Percentiles rank a stretch among this genome's conserved stretches.
These are phyloP conservation scores for Diarsia brunnea DNA, from an alignment of 2,888 invertebrate genomes.

Conservation along the genomic window DNA sequence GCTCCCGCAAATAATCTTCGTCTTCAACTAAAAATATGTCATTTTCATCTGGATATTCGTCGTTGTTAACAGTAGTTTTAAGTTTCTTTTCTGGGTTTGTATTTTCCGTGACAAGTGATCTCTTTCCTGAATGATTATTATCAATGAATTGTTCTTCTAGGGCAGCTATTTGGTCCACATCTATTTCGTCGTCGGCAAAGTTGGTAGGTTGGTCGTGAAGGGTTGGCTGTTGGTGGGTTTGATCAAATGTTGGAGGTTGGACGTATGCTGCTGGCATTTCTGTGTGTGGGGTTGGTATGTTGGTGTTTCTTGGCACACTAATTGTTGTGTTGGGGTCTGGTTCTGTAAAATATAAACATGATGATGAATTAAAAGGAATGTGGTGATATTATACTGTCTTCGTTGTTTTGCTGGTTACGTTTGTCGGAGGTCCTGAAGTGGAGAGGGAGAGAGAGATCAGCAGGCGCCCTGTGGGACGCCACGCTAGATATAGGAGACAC, in stretches of 20 bases:
- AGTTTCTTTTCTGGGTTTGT: slow-evolving; percentile 79
- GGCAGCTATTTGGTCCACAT: slow-evolving; percentile 81
- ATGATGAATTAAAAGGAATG: background rate
- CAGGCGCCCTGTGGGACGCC: background rate
- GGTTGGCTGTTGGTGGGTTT: slow-evolving; percentile 57
- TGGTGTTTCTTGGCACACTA: slow-evolving; percentile 72
- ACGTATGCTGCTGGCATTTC: slow-evolving; percentile 70
- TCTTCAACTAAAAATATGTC: slow-evolving; percentile 80
- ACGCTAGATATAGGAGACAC: background rate
- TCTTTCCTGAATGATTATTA: slow-evolving; percentile 71
- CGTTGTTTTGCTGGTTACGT: background rate
- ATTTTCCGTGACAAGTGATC: slow-evolving; percentile 65
- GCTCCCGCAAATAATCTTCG: slow-evolving; percentile 81
- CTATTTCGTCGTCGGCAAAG: slow-evolving; percentile 82
- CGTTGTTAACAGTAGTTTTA: slow-evolving; percentile 72
- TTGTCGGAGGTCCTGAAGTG: background rate
- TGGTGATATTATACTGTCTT: background rate
- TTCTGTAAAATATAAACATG: slow-evolving; percentile 69
- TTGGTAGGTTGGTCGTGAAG: slow-evolving; percentile 73
- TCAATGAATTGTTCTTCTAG: slow-evolving; percentile 80
- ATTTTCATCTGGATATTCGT: slow-evolving; percentile 80
- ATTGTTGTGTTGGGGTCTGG: slow-evolving; percentile 70
- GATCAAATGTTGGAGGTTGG: slow-evolving; percentile 51
- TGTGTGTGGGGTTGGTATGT: slow-evolving; percentile 73
- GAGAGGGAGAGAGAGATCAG: background rate